These are phyloP conservation scores for Mamestra brassicae DNA, from an alignment of 2,888 invertebrate species.

Conservation along the genomic window DNA sequence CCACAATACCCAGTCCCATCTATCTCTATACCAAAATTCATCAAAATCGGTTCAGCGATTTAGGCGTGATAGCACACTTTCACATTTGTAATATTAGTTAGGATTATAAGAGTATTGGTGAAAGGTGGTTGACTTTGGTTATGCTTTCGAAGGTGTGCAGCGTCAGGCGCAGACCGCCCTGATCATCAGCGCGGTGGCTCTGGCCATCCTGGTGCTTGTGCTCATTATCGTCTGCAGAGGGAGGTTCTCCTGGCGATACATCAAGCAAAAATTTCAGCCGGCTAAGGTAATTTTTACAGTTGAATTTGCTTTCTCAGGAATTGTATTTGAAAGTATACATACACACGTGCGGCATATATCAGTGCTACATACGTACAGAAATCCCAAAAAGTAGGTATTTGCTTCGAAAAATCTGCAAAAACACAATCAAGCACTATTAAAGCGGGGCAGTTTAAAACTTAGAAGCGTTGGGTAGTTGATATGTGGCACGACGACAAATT, in stretches of 20 bases:
- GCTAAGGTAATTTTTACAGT: slow-evolving; percentile 77
- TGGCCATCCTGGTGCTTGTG: slow-evolving; percentile 81
- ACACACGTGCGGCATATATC: no score
- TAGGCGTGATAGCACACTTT: no score
- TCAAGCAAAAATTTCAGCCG: slow-evolving; percentile 87
- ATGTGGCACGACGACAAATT: neutral
- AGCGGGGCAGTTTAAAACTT: neutral
- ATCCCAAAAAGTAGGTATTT: no score
- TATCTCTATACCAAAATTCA: no score
- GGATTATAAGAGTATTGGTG: slow-evolving; percentile 12
- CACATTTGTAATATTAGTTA: no score
- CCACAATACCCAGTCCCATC: no score
- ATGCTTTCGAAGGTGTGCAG: slow-evolving; percentile 79
- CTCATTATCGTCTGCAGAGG: slow-evolving; percentile 82
- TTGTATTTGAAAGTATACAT: no score
- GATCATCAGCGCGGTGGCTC: slow-evolving; percentile 83
- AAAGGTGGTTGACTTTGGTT: slow-evolving; percentile 37
- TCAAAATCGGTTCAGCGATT: no score
- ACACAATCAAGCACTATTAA: neutral
- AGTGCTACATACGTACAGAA: no score
- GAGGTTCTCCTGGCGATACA: slow-evolving; percentile 82
- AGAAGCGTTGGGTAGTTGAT: neutral
- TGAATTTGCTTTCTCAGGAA: neutral
- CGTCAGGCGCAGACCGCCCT: slow-evolving; percentile 84
- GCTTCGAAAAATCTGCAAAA: no score